A percentile compares a stretch with the other conserved stretches of the same genome.
These are phyloP conservation scores for Patella caerulea DNA, from an alignment of 2,888 invertebrate genomes.

Conservation along the genomic window DNA sequence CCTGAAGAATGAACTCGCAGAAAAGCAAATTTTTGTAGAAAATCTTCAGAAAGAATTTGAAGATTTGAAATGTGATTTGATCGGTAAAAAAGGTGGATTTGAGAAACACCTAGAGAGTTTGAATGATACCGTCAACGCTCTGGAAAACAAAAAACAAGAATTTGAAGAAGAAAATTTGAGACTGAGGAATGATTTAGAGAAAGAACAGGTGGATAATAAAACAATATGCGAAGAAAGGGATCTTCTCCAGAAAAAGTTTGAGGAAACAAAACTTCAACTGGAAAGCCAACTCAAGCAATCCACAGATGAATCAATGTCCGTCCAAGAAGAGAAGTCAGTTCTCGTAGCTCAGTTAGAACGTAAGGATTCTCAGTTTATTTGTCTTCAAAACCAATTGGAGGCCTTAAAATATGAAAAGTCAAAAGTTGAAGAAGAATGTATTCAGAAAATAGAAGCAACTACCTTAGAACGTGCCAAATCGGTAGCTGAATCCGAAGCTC, in stretches of 20 bases:
- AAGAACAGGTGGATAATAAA: conserved; percentile 44
- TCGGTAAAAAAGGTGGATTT: conserved; percentile 12
- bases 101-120: conserved; percentile 17
- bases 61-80: conserved; percentile 44
- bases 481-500: conserved; percentile 21
- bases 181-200: conserved; percentile 55
- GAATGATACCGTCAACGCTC: conserved; percentile 16
- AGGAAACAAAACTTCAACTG: conserved; percentile 14
- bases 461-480: conserved; percentile 35
- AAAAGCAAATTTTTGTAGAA: conserved; percentile 33
- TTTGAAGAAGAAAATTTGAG: conserved; percentile 49
- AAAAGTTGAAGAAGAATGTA: conserved; percentile 35
- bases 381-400: conserved; percentile 32
- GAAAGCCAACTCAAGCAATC: conserved; percentile 20
- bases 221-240: conserved; percentile 14
- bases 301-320: conserved; percentile 14
- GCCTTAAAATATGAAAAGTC: conserved; percentile 36
- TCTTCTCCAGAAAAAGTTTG: conserved; percentile 20
- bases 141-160: conserved; percentile 29
- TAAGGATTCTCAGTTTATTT: conserved; percentile 35
- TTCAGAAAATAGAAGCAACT: conserved; percentile 35
- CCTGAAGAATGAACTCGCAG: conserved; percentile 17
- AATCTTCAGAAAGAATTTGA: conserved; percentile 37
- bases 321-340: conserved; percentile 32
- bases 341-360: conserved; percentile 38